Base-by-base conservation (phyloP, 2,888 invertebrate genomes). In the Sinohyriopsis cumingii region DNA sequence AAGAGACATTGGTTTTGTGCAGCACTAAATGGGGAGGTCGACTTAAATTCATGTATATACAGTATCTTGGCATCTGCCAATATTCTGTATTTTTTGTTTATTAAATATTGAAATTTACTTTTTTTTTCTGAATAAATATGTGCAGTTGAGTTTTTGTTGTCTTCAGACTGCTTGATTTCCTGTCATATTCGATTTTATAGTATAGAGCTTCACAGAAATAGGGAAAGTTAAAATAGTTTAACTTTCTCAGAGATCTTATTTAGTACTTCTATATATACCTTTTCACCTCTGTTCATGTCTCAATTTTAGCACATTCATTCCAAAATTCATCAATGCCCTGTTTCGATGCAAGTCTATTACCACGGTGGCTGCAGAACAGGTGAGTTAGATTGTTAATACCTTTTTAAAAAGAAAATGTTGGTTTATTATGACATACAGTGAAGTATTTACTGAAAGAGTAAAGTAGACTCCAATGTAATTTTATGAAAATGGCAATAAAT, bases 331-430 rank as follows among this genome's bases (percentile, higher is more conserved):
- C 22, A 95, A 95, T 76, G 95, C 95, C 76, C 92, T 98, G 12
- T 97, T 95, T 89, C 96, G 96, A 84, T 91, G 90, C 77, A 96
- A 96, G 84, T 95, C 96, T 0, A 93, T 97, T 1, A 94, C 94
- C 56, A 94, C 95, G 0, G 93, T 96, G 1, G 99, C 98, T 0
- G 97, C 99, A 0, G 99, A 99, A 88, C 99, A 98, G 91, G 90
- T 90, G 68, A 67, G 77, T 72, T 24, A n/a, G 12, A 28, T 57
- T 20, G 24, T 33, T 66, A 19, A 55, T 24, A 22, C 19, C 20
- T 61, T 25, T 18, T 28, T 65, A 9, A 65, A 25, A 25, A 25
- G 2, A 19, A 57, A 15, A 12, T 12, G 57, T 24, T 57, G 57
- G 3, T 57, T 57, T 45, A 45, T 45, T 45, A 3, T 45, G 9